Conservation (phyloP, 1,140 invertebrate species). For the Alviniconcha marisindica region DNA sequence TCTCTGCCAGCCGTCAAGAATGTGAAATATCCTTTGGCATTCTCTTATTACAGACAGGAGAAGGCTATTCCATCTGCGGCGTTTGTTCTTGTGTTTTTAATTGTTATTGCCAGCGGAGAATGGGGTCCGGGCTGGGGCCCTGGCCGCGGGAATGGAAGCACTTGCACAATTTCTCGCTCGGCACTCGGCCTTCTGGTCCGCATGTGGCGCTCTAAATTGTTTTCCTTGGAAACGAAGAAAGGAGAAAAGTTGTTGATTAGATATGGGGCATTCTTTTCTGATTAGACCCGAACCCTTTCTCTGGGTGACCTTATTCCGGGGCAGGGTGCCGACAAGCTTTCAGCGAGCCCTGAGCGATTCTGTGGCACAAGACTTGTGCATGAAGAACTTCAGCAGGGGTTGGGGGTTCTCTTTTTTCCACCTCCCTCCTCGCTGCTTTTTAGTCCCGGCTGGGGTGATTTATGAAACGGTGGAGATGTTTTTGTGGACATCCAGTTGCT, state of each 20-base stretch:
- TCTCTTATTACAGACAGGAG: conserved; percentile 22
- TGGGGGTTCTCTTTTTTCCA: too few species aligned
- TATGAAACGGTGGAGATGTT: too few species aligned
- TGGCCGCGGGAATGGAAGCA: conserved; percentile 20
- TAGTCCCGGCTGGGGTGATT: too few species aligned
- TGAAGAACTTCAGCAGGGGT: too few species aligned
- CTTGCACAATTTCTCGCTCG: conserved; percentile 6
- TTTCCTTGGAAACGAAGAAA: conserved; percentile 30
- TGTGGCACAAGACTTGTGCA: too few species aligned
- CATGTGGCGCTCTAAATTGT: conserved; percentile 24
- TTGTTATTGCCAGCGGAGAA: conserved; percentile 36
- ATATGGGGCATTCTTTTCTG: conserved; percentile 31
- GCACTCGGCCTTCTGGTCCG: not conserved
- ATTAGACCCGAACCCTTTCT: conserved; percentile 22
- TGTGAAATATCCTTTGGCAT: conserved; percentile 33
- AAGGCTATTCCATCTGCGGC: conserved; percentile 38
- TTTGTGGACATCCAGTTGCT: too few species aligned
- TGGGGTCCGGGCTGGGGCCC: not conserved
- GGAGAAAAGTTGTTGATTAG: conserved; percentile 23
- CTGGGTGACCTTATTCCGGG: too few species aligned
- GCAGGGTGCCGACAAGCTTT: too few species aligned
- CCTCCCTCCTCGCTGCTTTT: too few species aligned
- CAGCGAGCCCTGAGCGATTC: too few species aligned
- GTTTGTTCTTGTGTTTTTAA: conserved; percentile 37
- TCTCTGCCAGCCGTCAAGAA: conserved; percentile 28